Base-by-base conservation (phyloP, 2,113 vertebrate species). In the Tichodroma muraria region DNA sequence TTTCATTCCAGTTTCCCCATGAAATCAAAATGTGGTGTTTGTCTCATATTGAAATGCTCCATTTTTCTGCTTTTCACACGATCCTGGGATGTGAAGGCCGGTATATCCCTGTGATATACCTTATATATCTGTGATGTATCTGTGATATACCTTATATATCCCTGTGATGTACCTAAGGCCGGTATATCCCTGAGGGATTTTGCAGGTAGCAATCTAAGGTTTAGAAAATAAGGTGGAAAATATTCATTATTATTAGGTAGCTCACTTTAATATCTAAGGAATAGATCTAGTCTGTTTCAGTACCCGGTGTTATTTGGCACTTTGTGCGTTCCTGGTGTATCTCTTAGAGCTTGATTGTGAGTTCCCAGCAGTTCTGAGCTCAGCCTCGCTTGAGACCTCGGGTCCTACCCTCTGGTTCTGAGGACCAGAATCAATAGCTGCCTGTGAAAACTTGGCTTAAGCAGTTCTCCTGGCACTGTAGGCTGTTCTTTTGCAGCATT, bases 51-150 rank as follows among this genome's bases (percentile, higher is more conserved):
- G 70, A 50, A 68, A 20, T 35, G 37, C 17, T 85, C 16, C 13
- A 5, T 31, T 5, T 5, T 13, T 44, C 30, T 66, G 42, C 33
- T 60, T 71, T 50, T 45, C 38, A 8, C 31, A 30, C 61, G 22
- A 57, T 73, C 20, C 37, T 38, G 22, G 40, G 33, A 22, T 71
- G 35, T 9, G 60, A 71, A 81, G 60, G 69, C 10, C 4, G 1
- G 0, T 5, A 6, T 24, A 31, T 59, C 33, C 35, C 15, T 53
- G 28, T n/a, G n/a, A n/a, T n/a, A n/a, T n/a, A n/a, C n/a, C n/a
- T n/a, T n/a, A n/a, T n/a, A n/a, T n/a, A n/a, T n/a, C n/a, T n/a
- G n/a, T n/a, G n/a, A n/a, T n/a, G n/a, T n/a, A n/a, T n/a, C n/a
- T n/a, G n/a, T n/a, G n/a, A n/a, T n/a, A n/a, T n/a, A n/a, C n/a